Evolutionary conservation across 2,797 vertebrate genomes (phyloP).

Genomic region (Myotis myotis): DNA sequence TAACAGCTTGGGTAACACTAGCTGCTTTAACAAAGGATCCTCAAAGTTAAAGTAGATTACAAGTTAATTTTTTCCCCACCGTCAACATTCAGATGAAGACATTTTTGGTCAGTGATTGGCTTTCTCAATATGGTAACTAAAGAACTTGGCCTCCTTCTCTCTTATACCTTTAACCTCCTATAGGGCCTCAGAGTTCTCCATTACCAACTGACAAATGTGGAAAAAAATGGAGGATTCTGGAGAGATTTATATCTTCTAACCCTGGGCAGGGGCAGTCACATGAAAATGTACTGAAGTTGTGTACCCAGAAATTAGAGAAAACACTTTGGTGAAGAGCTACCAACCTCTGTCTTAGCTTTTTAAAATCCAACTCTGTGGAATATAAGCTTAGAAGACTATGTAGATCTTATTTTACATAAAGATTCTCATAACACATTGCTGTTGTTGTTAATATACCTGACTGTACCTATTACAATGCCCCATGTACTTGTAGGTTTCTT

Average conservation of each 20-base stretch:
- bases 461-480: background rate
- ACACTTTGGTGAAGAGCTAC: background rate
- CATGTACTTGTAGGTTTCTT: background rate
- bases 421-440: background rate
- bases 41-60: background rate
- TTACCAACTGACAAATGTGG: background rate
- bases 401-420: background rate
- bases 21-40: background rate
- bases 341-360: background rate
- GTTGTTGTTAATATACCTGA: background rate
- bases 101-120: fast-evolving
- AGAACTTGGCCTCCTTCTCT: background rate
- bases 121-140: background rate
- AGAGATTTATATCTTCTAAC: background rate
- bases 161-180: background rate
- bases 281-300: background rate
- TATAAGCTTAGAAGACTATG: background rate
- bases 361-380: background rate
- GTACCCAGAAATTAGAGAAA: background rate
- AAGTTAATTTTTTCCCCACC: background rate
- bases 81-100: background rate
- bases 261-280: too few species aligned
- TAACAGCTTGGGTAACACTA: background rate
- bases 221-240: background rate
- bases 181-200: background rate